phyloP scores from a whole-genome alignment of 2,888 invertebrate genomes.

The Zele albiditarsus region DNA sequence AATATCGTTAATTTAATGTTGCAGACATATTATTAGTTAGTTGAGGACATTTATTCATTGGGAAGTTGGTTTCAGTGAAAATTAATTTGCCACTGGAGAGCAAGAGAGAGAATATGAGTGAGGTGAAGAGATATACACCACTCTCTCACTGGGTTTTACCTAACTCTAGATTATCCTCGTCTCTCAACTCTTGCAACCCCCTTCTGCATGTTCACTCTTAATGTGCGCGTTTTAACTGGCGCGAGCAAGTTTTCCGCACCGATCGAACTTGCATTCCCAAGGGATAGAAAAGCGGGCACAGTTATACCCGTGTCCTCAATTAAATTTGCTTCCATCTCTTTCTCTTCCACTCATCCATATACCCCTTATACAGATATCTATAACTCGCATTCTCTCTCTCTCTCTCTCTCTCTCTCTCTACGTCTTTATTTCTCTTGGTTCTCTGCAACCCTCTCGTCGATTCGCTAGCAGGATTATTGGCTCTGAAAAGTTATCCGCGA shows the following conservation, averaged over 20 bases:
- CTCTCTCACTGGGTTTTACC: background rate
- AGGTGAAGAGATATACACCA: background rate
- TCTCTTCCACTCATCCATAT: slow-evolving; percentile 32
- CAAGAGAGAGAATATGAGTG: background rate
- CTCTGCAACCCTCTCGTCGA: slow-evolving; percentile 39
- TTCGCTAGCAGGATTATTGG: slow-evolving; percentile 35
- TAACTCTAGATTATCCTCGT: background rate
- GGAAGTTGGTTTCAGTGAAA: background rate
- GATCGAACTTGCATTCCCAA: slow-evolving; percentile 45
- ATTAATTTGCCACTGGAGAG: background rate
- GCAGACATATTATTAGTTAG: background rate
- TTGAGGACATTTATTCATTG: background rate
- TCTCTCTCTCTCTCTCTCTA: slow-evolving; percentile 20
- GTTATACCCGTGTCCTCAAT: slow-evolving; percentile 47
- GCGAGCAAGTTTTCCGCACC: slow-evolving; percentile 29
- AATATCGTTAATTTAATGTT: background rate
- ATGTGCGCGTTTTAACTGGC: slow-evolving; percentile 23
- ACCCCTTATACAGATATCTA: background rate
- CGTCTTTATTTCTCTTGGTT: slow-evolving; percentile 14
- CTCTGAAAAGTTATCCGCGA: slow-evolving; percentile 43
- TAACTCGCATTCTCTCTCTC: slow-evolving; percentile 26
- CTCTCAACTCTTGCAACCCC: background rate
- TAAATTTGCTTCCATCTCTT: slow-evolving; percentile 49
- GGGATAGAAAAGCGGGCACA: slow-evolving; percentile 41
- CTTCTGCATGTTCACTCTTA: background rate